Conservation (phyloP, 2,113 vertebrate species). For the Trogon melanurus region DNA sequence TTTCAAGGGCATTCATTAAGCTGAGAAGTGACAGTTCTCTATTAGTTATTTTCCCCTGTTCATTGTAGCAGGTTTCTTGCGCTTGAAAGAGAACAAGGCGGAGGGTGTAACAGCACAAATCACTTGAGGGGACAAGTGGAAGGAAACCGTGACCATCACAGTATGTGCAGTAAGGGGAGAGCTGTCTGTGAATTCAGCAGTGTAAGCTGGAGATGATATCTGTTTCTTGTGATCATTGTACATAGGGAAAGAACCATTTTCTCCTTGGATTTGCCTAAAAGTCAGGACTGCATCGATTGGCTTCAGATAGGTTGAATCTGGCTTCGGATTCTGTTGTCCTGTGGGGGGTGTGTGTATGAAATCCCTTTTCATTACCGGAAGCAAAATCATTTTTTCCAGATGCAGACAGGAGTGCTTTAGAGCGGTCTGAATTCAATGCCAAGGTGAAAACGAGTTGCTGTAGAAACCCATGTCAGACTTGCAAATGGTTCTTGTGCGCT, state of each 20-base stretch:
- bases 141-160: not conserved
- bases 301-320: not conserved
- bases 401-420: not conserved
- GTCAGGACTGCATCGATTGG: not conserved
- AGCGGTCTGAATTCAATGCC: not conserved
- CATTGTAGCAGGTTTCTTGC: not conserved
- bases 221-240: not conserved
- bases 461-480: slow-evolving; percentile 9
- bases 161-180: not conserved
- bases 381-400: not conserved
- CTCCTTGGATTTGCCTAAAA: not conserved
- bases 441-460: not conserved
- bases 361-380: not conserved
- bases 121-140: not conserved
- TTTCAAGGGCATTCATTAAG: not conserved
- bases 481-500: not conserved
- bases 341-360: not conserved
- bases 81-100: not conserved
- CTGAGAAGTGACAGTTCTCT: not conserved
- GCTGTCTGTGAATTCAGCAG: not conserved
- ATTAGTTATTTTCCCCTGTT: not conserved
- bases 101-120: not conserved
- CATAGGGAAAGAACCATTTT: not conserved
- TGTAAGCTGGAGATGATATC: not conserved
- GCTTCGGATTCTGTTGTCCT: not conserved